Evolutionary conservation across 37 sponge, comb jelly and placozoan genomes (phyloP), one percentile per base, ranked within the genome.

Genomic region (Agelas oroides): DNA sequence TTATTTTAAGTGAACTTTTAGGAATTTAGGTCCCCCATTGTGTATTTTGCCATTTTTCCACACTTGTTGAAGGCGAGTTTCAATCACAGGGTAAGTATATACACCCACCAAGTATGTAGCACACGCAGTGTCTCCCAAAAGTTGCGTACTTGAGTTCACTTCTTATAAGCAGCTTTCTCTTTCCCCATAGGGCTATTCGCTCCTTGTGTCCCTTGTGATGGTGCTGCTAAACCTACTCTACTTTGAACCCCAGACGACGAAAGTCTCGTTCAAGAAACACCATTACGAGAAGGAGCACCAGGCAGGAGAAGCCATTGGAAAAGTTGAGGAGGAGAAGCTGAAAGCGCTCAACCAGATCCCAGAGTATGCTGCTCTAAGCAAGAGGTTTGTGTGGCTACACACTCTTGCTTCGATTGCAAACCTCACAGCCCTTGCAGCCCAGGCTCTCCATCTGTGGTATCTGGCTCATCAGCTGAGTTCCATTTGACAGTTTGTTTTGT

Each of bases 301-400:
- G 8, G 93, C 93, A 0, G 93, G 89, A 6, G 59, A 78, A 23
- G 76, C 73, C 2, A 57, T 84, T 5, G 93, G 93, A 3, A 76
- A 73, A 52, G 56, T 93, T 41, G 89, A 93, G 20, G 77, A 84
- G 25, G 90, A 88, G 39, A 84, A 88, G 60, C 66, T 73, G 23
- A 56, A 69, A 33, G 33, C 38, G 28, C 65, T 93, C 1, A 60
- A 55, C 30, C 84, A 84, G 72, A 85, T 84, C 30, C 53, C 75
- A 0, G 64, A 88, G 38, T 93, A 92, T 37, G 61, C n/a, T 1
- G 59, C 34, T 25, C 70, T 88, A 52, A 75, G 80, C 72, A 93
- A 40, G 64, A 80, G 52, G 57, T 81, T 85, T 36, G 59, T 79
- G 5, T 53, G 64, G 23, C 59, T 85, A 1, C 89, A 85, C 57